Percentiles rank a stretch among this genome's conserved stretches.
Conservation (phyloP, 2,888 invertebrate species). For the Andrena marginata region DNA sequence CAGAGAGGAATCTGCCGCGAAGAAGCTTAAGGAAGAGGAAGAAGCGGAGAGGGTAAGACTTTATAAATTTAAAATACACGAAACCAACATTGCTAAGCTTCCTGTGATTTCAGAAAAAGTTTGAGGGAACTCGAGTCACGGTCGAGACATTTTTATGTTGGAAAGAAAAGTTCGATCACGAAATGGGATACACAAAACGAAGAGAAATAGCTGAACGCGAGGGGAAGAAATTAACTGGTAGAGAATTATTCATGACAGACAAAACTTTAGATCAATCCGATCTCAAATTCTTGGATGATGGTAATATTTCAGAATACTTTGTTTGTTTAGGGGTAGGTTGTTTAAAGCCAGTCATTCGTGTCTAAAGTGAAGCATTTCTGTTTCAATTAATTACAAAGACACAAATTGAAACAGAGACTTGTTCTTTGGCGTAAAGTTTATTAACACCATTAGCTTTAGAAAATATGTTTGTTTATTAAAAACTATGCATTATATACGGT, state of each 20-base stretch:
- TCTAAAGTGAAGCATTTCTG: too few species aligned
- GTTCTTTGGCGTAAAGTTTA: too few species aligned
- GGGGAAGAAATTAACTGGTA: constrained; percentile 94
- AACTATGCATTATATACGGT: too few species aligned
- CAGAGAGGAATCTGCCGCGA: constrained; percentile 90
- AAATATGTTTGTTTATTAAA: too few species aligned
- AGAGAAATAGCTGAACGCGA: constrained; percentile 90
- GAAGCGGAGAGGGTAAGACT: constrained; percentile 93
- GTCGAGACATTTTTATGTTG: constrained; percentile 98
- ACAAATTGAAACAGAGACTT: too few species aligned
- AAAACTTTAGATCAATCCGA: constrained; percentile 98
- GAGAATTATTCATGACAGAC: constrained; percentile 97
- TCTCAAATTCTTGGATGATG: constrained; percentile 97
- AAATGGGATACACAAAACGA: constrained; percentile 91
- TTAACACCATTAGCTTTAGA: too few species aligned
- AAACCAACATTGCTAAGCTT: not conserved
- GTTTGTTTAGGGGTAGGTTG: not conserved
- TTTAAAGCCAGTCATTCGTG: too few species aligned
- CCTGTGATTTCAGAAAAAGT: constrained; percentile 90
- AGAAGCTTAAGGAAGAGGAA: constrained; percentile 91
- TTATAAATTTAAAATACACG: not conserved
- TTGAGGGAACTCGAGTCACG: constrained; percentile 97
- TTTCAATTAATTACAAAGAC: too few species aligned
- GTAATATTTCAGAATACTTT: constrained; percentile 81
- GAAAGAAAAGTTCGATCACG: constrained; percentile 97